These are phyloP conservation scores for Sylvia borin DNA, from an alignment of 2,797 vertebrate genomes.

Conservation along the genomic window DNA sequence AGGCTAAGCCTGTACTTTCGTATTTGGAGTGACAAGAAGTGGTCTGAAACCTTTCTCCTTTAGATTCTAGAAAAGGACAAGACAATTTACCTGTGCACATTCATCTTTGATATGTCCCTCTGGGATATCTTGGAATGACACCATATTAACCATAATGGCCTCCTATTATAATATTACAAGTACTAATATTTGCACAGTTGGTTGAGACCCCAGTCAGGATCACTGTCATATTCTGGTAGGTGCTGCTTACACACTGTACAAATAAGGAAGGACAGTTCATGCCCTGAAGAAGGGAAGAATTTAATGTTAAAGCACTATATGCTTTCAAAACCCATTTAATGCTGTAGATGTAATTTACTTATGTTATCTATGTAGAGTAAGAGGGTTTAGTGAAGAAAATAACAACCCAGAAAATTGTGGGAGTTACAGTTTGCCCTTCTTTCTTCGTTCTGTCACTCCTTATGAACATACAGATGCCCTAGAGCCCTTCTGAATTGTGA, in stretches of 20 bases:
- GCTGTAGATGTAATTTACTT: not conserved
- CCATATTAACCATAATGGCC: constrained; percentile 10
- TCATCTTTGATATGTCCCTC: not conserved
- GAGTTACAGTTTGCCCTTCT: not conserved
- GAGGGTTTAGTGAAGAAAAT: constrained; percentile 10
- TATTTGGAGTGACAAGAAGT: not conserved
- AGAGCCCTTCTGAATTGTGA: not conserved
- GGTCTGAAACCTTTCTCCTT: not conserved
- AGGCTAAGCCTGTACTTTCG: not conserved
- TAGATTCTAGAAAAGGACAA: not conserved
- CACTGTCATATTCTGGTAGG: not conserved
- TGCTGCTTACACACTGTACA: not conserved
- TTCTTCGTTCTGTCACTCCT: not conserved
- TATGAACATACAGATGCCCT: not conserved
- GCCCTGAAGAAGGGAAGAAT: not conserved
- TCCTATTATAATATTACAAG: constrained; percentile 41
- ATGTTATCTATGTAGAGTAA: not conserved
- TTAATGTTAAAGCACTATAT: not conserved
- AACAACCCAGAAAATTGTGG: not conserved
- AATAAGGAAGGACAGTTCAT: constrained; percentile 3
- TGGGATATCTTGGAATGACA: not conserved
- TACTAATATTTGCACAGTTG: constrained; percentile 58
- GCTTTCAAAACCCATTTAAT: constrained; percentile 29
- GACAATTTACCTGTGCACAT: not conserved
- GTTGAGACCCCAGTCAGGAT: not conserved